phyloP scores from a whole-genome alignment of 2,113 vertebrate genomes.

The Emydura subglobosa region DNA sequence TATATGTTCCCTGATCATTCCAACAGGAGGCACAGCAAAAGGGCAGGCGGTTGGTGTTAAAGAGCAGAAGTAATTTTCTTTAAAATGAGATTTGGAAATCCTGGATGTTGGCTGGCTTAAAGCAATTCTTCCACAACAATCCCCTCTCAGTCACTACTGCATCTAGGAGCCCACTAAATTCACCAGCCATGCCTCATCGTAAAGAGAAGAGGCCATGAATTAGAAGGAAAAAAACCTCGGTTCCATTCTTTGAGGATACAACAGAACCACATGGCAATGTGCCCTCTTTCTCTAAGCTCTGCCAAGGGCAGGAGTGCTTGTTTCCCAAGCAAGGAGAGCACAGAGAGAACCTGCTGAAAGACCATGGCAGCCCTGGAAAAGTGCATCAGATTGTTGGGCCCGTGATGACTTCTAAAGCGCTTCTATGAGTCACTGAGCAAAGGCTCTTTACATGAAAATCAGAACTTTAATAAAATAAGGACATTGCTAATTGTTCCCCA shows the following conservation, averaged over 20 bases:
- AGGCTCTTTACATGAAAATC: background rate
- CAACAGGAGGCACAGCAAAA: background rate
- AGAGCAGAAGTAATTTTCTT: background rate
- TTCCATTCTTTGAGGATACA: background rate
- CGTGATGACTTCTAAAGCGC: background rate
- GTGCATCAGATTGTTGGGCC: background rate
- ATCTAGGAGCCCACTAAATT: background rate
- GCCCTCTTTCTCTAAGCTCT: background rate
- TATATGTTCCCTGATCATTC: background rate
- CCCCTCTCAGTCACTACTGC: background rate
- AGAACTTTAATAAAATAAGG: background rate
- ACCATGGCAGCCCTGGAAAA: background rate
- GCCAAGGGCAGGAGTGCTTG: background rate
- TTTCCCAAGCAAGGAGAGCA: background rate
- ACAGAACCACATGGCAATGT: background rate
- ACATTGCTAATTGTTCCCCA: background rate
- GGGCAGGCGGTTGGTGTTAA: background rate
- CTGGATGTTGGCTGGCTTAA: background rate
- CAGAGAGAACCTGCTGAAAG: background rate
- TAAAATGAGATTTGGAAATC: background rate
- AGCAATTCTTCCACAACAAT: background rate
- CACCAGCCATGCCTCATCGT: background rate
- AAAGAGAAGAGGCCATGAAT: background rate
- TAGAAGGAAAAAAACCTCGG: background rate
- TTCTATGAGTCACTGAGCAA: background rate